Evolutionary conservation across 2,797 vertebrate species (phyloP).

Genomic region (Gephyroberyx darwinii): DNA sequence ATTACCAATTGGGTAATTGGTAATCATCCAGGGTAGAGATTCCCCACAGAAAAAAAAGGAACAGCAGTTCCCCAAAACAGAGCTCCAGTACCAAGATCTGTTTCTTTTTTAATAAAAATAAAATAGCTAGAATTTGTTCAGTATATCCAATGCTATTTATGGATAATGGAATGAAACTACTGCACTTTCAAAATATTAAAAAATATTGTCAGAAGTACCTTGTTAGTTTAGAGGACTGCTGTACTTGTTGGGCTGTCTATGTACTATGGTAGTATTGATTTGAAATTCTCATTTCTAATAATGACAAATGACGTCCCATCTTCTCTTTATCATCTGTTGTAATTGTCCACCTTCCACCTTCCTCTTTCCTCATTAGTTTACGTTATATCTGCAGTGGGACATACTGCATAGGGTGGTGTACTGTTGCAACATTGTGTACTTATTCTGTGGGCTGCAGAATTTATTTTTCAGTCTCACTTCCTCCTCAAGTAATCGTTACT

Average conservation of each 20-base stretch:
- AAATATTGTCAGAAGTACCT: too few species aligned
- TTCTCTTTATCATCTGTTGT: neutral
- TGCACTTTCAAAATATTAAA: too few species aligned
- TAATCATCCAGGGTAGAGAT: too few species aligned
- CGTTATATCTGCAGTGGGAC: neutral
- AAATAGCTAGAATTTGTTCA: too few species aligned
- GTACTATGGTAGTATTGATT: too few species aligned
- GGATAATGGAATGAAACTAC: too few species aligned
- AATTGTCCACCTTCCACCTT: constrained; percentile 1
- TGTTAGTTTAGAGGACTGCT: too few species aligned
- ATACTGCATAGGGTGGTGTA: accelerated
- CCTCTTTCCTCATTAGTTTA: neutral
- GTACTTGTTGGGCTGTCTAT: too few species aligned
- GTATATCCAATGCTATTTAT: neutral
- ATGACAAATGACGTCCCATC: neutral
- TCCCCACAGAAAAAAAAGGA: too few species aligned
- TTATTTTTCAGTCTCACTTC: constrained; percentile 57
- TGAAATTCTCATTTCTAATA: neutral
- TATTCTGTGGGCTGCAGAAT: constrained; percentile 14
- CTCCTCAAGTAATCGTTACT: constrained; percentile 26
- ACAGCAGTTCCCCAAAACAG: neutral
- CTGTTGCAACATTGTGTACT: constrained; percentile 58
- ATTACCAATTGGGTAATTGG: neutral
- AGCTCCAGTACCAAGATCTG: too few species aligned
- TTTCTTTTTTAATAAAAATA: too few species aligned